A percentile compares a stretch with the other conserved stretches of the same genome.
These are phyloP conservation scores for Decapterus maruadsi DNA, from an alignment of 2,797 vertebrate species.

Conservation along the genomic window DNA sequence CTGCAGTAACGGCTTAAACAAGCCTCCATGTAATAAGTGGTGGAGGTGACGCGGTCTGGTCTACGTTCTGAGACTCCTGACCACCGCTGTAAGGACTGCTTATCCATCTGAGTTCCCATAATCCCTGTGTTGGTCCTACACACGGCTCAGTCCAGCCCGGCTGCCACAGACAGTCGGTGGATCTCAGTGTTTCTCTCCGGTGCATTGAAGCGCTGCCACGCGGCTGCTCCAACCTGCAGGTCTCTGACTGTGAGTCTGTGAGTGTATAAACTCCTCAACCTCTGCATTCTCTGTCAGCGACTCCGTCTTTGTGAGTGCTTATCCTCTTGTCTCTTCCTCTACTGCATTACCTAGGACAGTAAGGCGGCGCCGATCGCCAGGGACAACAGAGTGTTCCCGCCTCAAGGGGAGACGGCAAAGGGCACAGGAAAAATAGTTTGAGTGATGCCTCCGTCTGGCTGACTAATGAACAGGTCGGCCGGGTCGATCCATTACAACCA, in stretches of 20 bases:
- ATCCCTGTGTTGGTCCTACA: neutral
- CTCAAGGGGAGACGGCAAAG: conserved; percentile 82
- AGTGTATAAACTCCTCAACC: conserved; percentile 6
- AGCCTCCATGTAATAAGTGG: no score
- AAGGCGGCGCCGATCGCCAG: conserved; percentile 52
- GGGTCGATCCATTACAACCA: conserved; percentile 98
- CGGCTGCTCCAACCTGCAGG: no score
- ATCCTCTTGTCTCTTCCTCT: conserved; percentile 53
- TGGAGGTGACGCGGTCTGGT: no score
- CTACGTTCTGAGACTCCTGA: no score
- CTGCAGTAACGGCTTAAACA: no score
- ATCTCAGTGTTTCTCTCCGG: neutral
- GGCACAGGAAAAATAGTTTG: conserved; percentile 91
- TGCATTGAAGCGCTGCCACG: neutral
- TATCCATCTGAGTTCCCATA: neutral
- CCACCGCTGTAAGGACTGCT: neutral
- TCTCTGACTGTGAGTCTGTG: no score
- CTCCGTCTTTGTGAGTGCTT: conserved; percentile 43
- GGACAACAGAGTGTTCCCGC: conserved; percentile 62
- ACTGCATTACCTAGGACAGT: conserved; percentile 79
- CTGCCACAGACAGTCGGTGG: neutral
- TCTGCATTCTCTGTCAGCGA: conserved; percentile 39
- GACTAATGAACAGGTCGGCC: conserved; percentile 98
- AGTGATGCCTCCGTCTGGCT: conserved; percentile 94
- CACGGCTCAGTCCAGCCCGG: no score